phyloP scores from a whole-genome alignment of 2,113 vertebrate genomes.

The Hassar affinis region DNA sequence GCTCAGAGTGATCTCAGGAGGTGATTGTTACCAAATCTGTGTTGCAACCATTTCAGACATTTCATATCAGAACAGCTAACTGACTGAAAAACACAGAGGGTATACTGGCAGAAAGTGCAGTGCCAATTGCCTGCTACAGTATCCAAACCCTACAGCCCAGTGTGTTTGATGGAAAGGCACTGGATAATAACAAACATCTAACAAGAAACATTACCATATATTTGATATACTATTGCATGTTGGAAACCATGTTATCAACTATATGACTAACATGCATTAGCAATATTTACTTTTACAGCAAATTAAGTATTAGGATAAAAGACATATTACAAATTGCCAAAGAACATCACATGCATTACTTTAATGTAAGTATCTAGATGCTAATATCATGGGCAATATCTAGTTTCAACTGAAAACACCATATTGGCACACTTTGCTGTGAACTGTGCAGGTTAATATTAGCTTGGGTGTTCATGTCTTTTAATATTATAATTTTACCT shows the following conservation, averaged over 20 bases:
- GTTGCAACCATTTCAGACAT: neutral
- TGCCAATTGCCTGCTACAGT: neutral
- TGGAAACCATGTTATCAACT: too few relatives aligned
- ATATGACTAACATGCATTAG: neutral
- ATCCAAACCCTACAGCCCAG: neutral
- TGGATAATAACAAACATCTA: neutral
- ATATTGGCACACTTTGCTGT: too few relatives aligned
- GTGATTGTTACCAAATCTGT: neutral
- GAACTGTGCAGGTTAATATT: neutral
- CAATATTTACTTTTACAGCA: too few relatives aligned
- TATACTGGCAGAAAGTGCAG: neutral
- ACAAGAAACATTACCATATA: neutral
- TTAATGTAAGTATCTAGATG: too few relatives aligned
- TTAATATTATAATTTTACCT: too few relatives aligned
- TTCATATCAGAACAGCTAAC: neutral
- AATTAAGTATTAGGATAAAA: neutral
- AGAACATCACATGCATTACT: neutral
- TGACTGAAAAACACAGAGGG: neutral
- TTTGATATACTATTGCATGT: too few relatives aligned
- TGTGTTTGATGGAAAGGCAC: neutral
- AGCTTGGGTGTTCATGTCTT: neutral
- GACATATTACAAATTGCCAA: neutral
- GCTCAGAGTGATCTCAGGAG: neutral
- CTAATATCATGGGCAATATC: too few relatives aligned
- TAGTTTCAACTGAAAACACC: too few relatives aligned